These are phyloP conservation scores for Periplaneta americana DNA, from an alignment of 1,140 invertebrate species.

Conservation along the genomic window DNA sequence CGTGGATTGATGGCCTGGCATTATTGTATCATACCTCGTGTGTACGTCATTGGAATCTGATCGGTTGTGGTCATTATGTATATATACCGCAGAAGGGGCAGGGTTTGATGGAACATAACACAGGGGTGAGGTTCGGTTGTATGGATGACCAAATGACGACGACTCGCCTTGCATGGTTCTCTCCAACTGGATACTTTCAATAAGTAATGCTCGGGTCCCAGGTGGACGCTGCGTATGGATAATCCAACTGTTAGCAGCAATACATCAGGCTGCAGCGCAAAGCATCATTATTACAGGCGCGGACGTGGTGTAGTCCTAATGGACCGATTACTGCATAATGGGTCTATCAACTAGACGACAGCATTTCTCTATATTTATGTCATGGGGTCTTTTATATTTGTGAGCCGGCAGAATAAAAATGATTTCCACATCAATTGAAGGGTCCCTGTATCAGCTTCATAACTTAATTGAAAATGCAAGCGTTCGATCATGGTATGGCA, in stretches of 20 bases:
- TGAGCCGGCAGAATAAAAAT: background rate
- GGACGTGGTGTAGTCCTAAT: background rate
- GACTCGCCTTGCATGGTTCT: background rate
- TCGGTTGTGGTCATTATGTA: background rate
- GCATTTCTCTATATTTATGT: background rate
- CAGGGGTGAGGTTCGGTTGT: background rate
- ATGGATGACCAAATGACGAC: background rate
- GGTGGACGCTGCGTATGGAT: background rate
- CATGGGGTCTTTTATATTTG: background rate
- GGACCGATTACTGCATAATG: background rate
- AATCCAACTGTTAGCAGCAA: background rate
- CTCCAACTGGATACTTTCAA: background rate
- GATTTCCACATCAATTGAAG: background rate
- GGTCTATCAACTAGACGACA: background rate
- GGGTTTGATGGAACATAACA: background rate
- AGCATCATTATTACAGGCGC: background rate
- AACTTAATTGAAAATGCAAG: background rate
- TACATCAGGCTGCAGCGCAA: background rate
- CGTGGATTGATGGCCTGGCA: too few relatives aligned
- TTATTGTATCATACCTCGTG: too few relatives aligned
- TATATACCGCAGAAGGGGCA: background rate
- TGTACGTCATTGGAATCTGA: too few relatives aligned
- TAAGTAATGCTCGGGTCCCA: background rate
- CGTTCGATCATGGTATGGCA: background rate
- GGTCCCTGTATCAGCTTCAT: background rate